phyloP scores from a whole-genome alignment of 2,113 vertebrate genomes.

The Origma solitaria region DNA sequence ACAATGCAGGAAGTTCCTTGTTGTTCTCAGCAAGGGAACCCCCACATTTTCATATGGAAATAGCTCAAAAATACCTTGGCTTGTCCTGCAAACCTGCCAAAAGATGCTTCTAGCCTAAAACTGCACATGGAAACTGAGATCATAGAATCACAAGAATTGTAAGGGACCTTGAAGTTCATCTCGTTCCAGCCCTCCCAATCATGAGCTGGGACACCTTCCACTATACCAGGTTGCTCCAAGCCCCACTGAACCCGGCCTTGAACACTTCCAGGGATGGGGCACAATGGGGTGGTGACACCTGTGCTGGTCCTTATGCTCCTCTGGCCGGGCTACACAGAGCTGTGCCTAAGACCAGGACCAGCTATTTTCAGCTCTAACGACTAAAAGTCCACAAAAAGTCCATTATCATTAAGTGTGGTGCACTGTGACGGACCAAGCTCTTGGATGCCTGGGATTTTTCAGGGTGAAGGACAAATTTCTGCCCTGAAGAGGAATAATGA shows the following conservation, averaged over 20 bases:
- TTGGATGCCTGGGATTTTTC: not conserved
- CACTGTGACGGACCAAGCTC: not conserved
- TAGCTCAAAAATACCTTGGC: not conserved
- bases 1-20: conserved; percentile 22
- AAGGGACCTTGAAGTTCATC: not conserved
- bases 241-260: not conserved
- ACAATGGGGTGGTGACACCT: not conserved
- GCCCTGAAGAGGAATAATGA: not conserved
- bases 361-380: not conserved
- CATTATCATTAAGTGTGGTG: not conserved
- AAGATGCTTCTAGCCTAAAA: not conserved
- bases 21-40: not conserved
- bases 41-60: not conserved
- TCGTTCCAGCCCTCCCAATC: not conserved
- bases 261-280: not conserved
- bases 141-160: not conserved
- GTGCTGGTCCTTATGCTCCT: not conserved
- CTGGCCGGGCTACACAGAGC: not conserved
- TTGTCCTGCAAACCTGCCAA: not conserved
- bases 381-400: not conserved
- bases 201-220: not conserved
- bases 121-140: not conserved
- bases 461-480: not conserved
- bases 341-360: not conserved
- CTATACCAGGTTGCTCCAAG: not conserved